Evolutionary conservation across 1,140 invertebrate species (phyloP).

Genomic region (Thalassaphorura encarpata): DNA sequence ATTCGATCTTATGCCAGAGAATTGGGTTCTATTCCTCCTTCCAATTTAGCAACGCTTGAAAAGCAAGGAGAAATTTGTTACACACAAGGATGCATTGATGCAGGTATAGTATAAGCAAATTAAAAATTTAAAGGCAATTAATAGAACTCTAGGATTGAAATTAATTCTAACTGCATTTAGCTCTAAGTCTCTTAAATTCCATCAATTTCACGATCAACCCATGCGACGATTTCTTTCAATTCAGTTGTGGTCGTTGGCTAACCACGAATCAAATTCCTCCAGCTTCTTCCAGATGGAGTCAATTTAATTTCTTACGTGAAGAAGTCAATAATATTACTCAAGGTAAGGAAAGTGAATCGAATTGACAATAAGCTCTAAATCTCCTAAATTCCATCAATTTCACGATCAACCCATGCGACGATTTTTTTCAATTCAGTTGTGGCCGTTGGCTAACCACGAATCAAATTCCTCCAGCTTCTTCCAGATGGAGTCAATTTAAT

Average conservation of each 20-base stretch:
- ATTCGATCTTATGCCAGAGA: neutral
- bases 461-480: slow-evolving; percentile 28
- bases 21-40: neutral
- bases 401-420: slow-evolving; percentile 34
- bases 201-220: slow-evolving; percentile 42
- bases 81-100: neutral
- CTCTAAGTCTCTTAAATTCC: slow-evolving; percentile 36
- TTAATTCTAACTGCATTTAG: slow-evolving; percentile 17
- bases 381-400: slow-evolving; percentile 19
- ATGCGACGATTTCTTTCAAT: slow-evolving; percentile 52
- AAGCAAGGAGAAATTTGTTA: neutral
- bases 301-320: slow-evolving; percentile 25
- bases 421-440: slow-evolving; percentile 39
- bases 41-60: neutral
- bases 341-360: slow-evolving; percentile 4
- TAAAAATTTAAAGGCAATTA: neutral
- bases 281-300: slow-evolving; percentile 18
- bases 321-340: slow-evolving; percentile 23
- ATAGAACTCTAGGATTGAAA: neutral
- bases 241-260: slow-evolving; percentile 79
- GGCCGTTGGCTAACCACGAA: slow-evolving; percentile 35
- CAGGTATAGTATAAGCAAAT: neutral
- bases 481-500: slow-evolving; percentile 28
- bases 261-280: slow-evolving; percentile 66
- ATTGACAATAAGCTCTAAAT: no score